Base-by-base conservation (phyloP, 2,888 invertebrate species). In the Agonopterix subpropinquella region DNA sequence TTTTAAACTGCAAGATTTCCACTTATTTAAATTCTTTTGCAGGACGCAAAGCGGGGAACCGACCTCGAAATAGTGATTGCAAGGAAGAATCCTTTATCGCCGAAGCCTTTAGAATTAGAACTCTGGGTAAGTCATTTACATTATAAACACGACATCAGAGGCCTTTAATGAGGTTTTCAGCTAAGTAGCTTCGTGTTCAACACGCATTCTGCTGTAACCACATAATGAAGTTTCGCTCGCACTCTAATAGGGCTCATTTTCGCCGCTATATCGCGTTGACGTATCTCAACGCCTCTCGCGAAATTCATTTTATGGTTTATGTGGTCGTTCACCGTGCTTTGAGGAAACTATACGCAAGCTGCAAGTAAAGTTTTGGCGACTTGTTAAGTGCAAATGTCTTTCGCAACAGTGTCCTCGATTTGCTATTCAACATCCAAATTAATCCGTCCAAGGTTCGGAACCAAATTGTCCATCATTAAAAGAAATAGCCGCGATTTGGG, bases 41-140 rank as follows among this genome's bases (percentile, higher is more conserved):
- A 95, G 95, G 92, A 94, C 70, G 91, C 94, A 37, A 93, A 92
- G 74, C 90, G 93, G 55, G 96, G 96, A 50, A 93, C 93, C 7
- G 95, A 95, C 80, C 82, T 96, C 63, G 96, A 95, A 75, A 94
- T 94, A 70, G 91, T 96, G 51, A 91, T 95, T 56, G 95, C 94
- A 7, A 91, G 93, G 65, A 95, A 95, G 67, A 95, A 95, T 81
- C 93, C 94, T 43, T 87, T 92, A 67, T 92, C 92, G 60, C 91
- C 93, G 53, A 94, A 94, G 73, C 93, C 94, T 50, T 92, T 95
- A 62, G 92, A 94, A 77, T 89, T 96, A 70, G 96, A 96, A 81
- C 85, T 96, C 64, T 94, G 95, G 94, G 95, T 93, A 60, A 65
- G 61, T 58, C 44, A 64, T 68, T 71, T 62, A 45, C 58, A 67